These are phyloP conservation scores for Bubo blakistoni DNA, from an alignment of 2,113 vertebrate genomes.

Conservation along the genomic window DNA sequence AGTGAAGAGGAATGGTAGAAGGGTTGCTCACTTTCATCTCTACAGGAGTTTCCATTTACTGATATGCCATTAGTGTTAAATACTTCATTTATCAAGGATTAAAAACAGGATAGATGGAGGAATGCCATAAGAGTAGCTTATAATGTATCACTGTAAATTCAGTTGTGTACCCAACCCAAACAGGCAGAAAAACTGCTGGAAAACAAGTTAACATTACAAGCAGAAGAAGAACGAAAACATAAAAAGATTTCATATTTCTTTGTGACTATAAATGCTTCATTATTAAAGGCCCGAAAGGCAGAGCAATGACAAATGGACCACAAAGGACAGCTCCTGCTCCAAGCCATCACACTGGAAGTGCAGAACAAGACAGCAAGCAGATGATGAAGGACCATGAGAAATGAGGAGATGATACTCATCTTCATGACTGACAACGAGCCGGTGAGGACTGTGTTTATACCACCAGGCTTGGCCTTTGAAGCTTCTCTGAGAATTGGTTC, in stretches of 20 bases:
- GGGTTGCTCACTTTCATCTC: constrained; percentile 35
- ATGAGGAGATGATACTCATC: not conserved
- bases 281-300: not conserved
- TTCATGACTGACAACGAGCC: not conserved
- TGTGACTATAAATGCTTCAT: not conserved
- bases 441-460: not conserved
- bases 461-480: not conserved
- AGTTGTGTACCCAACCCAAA: not conserved
- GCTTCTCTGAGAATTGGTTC: not conserved
- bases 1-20: constrained; percentile 26
- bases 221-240: not conserved
- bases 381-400: accelerated
- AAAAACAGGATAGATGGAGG: constrained; percentile 19
- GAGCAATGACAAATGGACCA: not conserved
- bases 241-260: not conserved
- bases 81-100: constrained; percentile 54
- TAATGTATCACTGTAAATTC: not conserved
- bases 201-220: not conserved
- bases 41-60: constrained; percentile 24
- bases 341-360: not conserved
- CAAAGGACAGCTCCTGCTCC: not conserved
- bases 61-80: constrained; percentile 34
- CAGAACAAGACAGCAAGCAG: not conserved
- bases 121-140: not conserved
- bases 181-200: not conserved